A percentile compares a stretch with the other conserved stretches of the same genome.
phyloP scores from a whole-genome alignment of 2,797 vertebrate genomes.

The Choloepus didactylus region DNA sequence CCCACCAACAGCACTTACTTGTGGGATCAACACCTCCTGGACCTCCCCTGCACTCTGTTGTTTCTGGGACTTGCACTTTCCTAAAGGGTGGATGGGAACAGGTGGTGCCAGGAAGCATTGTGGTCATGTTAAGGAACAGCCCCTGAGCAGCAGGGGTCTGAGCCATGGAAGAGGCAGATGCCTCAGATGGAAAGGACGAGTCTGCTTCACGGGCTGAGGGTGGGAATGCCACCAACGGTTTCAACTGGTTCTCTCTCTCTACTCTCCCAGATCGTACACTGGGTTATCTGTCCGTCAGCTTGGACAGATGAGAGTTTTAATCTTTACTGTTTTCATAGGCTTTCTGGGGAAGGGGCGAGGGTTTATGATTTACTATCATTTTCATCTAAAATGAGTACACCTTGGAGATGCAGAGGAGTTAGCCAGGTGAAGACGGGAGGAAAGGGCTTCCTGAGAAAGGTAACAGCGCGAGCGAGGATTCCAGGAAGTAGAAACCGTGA shows the following conservation, averaged over 20 bases:
- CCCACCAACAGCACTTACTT: background rate
- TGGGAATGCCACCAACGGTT: background rate
- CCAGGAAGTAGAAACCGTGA: fast-evolving
- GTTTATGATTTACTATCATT: background rate
- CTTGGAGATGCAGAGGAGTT: background rate
- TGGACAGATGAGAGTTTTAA: background rate
- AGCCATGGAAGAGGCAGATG: background rate
- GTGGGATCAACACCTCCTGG: background rate
- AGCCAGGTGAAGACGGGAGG: background rate
- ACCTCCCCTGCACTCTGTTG: background rate
- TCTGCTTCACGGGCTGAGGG: background rate
- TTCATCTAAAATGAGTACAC: conserved; percentile 26
- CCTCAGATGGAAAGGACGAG: background rate
- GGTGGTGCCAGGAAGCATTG: background rate
- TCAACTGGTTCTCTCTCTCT: background rate
- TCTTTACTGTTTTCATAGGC: background rate
- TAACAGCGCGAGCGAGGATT: background rate
- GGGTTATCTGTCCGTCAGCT: background rate
- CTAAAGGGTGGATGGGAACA: background rate
- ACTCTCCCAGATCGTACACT: background rate
- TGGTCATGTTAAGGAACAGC: background rate
- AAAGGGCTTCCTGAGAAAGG: background rate
- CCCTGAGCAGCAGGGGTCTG: background rate
- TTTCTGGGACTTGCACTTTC: background rate
- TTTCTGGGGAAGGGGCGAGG: background rate